Evolutionary conservation across 2,113 vertebrate species (phyloP).

Genomic region (Cinclus cinclus): DNA sequence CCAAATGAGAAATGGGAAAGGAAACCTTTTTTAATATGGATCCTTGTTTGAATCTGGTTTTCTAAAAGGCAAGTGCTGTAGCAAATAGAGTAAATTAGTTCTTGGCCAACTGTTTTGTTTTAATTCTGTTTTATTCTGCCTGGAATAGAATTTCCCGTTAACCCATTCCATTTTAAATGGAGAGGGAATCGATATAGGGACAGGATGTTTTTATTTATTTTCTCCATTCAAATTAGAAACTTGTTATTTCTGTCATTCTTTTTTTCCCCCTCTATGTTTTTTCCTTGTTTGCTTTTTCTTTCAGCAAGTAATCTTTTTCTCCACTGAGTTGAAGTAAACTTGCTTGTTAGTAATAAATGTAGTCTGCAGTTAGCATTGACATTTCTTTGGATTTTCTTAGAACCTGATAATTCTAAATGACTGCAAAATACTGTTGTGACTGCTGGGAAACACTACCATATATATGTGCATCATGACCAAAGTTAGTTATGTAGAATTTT

Average conservation of each 20-base stretch:
- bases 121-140: neutral
- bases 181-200: neutral
- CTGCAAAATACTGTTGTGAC: neutral
- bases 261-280: rapidly evolving
- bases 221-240: neutral
- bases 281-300: neutral
- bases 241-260: neutral
- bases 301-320: neutral
- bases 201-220: neutral
- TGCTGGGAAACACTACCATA: neutral
- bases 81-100: neutral
- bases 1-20: neutral
- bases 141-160: constrained; percentile 4
- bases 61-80: neutral
- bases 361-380: neutral
- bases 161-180: neutral
- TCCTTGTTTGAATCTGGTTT: neutral
- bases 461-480: neutral
- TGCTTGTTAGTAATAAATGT: neutral
- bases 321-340: neutral
- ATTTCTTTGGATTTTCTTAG: neutral
- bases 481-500: neutral
- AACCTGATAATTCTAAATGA: neutral
- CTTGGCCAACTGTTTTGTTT: neutral
- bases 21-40: neutral